Conservation (phyloP, 2,797 vertebrate genomes). For the Periparus ater region DNA sequence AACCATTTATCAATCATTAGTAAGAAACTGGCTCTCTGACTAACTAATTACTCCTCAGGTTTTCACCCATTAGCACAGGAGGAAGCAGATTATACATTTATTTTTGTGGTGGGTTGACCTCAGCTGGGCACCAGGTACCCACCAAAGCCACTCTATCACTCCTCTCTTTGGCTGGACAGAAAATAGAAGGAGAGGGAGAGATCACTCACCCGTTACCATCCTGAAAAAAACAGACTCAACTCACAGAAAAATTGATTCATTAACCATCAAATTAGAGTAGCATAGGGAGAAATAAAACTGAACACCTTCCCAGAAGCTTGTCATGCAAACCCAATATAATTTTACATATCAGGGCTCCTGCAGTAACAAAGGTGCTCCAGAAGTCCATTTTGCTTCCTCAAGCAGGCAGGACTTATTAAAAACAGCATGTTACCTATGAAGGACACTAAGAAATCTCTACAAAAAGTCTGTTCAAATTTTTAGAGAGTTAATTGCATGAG, state of each 20-base stretch:
- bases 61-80: conserved; percentile 26
- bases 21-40: conserved; percentile 26
- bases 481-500: not conserved
- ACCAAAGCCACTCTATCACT: not conserved
- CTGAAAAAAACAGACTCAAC: not conserved
- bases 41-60: conserved; percentile 25
- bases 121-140: not conserved
- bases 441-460: not conserved
- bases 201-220: not conserved
- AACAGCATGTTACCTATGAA: not conserved
- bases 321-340: not conserved
- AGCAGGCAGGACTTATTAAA: not conserved
- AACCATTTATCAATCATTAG: conserved; percentile 34
- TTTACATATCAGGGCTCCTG: not conserved
- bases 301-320: not conserved
- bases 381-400: not conserved
- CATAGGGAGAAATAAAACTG: not conserved
- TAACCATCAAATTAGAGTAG: not conserved
- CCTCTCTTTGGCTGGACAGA: not conserved
- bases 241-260: not conserved
- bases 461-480: not conserved
- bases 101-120: not conserved
- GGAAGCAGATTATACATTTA: conserved; percentile 16
- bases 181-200: not conserved
- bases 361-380: not conserved